phyloP scores from a whole-genome alignment of 2,797 vertebrate species.

The Poliocrania exsul region DNA sequence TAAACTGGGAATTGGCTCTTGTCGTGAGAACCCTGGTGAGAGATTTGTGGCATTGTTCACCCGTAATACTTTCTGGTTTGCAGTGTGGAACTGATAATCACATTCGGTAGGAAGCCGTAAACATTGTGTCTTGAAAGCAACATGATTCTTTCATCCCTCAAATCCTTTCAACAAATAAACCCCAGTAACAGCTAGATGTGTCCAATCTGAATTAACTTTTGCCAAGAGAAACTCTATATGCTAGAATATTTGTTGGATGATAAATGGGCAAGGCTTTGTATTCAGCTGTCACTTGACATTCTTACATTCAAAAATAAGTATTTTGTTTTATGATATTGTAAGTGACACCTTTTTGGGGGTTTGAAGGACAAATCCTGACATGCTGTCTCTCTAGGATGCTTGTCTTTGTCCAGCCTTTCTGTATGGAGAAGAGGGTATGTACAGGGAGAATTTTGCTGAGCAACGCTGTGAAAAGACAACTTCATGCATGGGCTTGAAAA shows the following conservation, averaged over 20 bases:
- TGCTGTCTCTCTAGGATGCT: not conserved
- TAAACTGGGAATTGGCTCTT: slow-evolving; percentile 65
- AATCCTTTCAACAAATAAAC: slow-evolving; percentile 16
- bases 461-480: not conserved
- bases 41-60: slow-evolving; percentile 43
- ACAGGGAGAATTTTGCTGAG: not conserved
- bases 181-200: slow-evolving; percentile 20
- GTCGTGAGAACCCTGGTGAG: slow-evolving; percentile 23
- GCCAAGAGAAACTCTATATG: slow-evolving; percentile 37
- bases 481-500: not conserved
- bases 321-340: not conserved
- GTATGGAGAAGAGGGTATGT: not conserved
- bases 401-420: not conserved
- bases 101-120: slow-evolving; percentile 53
- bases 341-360: not conserved
- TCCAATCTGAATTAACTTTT: slow-evolving; percentile 59
- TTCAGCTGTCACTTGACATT: slow-evolving; percentile 26
- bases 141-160: slow-evolving; percentile 19
- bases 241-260: slow-evolving; percentile 43
- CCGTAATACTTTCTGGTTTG: slow-evolving; percentile 23
- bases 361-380: not conserved
- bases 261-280: slow-evolving; percentile 47
- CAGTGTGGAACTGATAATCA: slow-evolving; percentile 42
- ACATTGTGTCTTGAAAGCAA: slow-evolving; percentile 49
- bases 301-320: not conserved